Percentiles rank a stretch among this genome's conserved stretches.
Evolutionary conservation across 1,140 invertebrate species (phyloP).

Genomic region (Matsumurasca onukii): DNA sequence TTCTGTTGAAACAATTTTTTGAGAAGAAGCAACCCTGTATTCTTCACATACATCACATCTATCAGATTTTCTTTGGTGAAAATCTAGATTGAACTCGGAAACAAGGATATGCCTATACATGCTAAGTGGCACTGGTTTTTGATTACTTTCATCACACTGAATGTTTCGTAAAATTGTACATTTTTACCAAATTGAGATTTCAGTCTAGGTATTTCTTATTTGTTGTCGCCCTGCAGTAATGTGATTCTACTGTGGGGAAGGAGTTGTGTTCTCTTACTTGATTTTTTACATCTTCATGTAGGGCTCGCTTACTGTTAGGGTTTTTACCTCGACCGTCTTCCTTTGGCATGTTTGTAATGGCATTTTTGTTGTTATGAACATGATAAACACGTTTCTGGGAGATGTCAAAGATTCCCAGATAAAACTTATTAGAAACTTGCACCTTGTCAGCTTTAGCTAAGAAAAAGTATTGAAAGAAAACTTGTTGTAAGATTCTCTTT

Average conservation of each 20-base stretch:
- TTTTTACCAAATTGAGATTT: constrained; percentile 32
- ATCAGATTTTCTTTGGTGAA: constrained; percentile 39
- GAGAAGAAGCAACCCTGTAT: constrained; percentile 16
- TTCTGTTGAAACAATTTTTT: constrained; percentile 31
- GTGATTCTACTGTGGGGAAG: constrained; percentile 33
- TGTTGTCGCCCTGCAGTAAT: constrained; percentile 34
- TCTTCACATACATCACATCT: constrained; percentile 40
- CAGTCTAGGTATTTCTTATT: constrained; percentile 32
- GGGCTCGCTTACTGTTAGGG: neutral
- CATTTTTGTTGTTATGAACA: constrained; percentile 28
- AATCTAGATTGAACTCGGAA: constrained; percentile 38
- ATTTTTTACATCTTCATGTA: constrained; percentile 8
- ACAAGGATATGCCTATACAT: constrained; percentile 37
- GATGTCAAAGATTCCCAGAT: constrained; percentile 20
- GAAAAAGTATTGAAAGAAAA: constrained; percentile 28
- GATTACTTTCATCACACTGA: constrained; percentile 29
- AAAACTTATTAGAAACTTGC: constrained; percentile 32
- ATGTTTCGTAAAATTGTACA: constrained; percentile 36
- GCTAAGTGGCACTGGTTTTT: constrained; percentile 32
- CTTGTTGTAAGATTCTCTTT: constrained; percentile 23
- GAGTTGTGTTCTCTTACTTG: constrained; percentile 31
- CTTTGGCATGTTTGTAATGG: constrained; percentile 25
- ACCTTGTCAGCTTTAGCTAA: constrained; percentile 18
- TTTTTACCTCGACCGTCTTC: constrained; percentile 27
- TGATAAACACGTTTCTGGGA: constrained; percentile 30